Conservation (phyloP, 2,888 invertebrate species). For the Trichogramma dendrolimi region DNA sequence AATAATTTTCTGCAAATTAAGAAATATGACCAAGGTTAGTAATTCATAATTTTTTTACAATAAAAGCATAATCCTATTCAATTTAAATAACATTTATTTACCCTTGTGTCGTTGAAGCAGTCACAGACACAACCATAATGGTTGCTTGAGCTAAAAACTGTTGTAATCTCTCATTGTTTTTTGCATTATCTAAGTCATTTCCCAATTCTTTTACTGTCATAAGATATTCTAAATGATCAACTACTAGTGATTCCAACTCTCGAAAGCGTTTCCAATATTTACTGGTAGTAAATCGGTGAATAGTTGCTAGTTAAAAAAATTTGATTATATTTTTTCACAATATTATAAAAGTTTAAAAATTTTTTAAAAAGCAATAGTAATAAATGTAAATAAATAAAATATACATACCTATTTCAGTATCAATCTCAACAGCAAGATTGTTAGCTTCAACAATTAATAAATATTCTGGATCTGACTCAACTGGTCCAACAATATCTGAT, state of each 20-base stretch:
- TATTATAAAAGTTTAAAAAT: slow-evolving; percentile 7
- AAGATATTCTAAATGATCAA: slow-evolving; percentile 89
- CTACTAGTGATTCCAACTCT: slow-evolving; percentile 92
- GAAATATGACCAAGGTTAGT: slow-evolving; percentile 24
- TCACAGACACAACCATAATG: slow-evolving; percentile 99
- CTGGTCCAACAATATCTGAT: slow-evolving; percentile 79
- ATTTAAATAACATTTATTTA: slow-evolving; percentile 47
- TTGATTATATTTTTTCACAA: neutral
- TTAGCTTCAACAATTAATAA: slow-evolving; percentile 95
- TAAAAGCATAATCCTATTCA: neutral
- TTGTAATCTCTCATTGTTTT: slow-evolving; percentile 89
- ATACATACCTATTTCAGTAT: slow-evolving; percentile 84
- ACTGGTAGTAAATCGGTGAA: slow-evolving; percentile 95
- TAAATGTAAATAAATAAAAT: neutral
- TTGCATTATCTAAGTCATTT: slow-evolving; percentile 91
- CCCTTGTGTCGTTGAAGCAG: slow-evolving; percentile 99
- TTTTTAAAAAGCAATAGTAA: neutral
- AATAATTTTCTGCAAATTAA: slow-evolving; percentile 63
- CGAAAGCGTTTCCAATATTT: slow-evolving; percentile 97
- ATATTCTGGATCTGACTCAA: slow-evolving; percentile 96
- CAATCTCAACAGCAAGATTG: slow-evolving; percentile 93
- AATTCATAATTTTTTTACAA: slow-evolving; percentile 16
- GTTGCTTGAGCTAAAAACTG: slow-evolving; percentile 95
- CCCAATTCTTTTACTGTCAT: slow-evolving; percentile 90
- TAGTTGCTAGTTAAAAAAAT: slow-evolving; percentile 61